phyloP scores from a whole-genome alignment of 2,797 vertebrate species.

The Pachyuromys duprasi region DNA sequence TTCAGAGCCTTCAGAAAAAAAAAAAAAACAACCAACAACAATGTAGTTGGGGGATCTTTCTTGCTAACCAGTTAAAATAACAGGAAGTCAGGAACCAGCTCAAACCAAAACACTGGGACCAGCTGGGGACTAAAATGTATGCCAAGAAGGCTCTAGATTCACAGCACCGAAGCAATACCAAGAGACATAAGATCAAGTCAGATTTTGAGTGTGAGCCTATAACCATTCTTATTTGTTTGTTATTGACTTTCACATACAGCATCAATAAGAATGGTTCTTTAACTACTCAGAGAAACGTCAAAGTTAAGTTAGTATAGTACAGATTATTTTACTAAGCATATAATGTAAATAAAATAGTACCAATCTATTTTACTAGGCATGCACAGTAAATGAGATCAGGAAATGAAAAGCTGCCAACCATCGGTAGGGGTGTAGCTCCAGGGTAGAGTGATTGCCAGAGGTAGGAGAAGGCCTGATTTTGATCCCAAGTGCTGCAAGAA shows the following conservation, averaged over 20 bases:
- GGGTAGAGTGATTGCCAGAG: not conserved
- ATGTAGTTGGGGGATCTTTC: not conserved
- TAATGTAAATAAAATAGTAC: not conserved
- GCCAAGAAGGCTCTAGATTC: not conserved
- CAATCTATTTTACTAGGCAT: too few relatives aligned
- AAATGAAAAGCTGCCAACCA: slow-evolving; percentile 23
- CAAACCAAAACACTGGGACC: slow-evolving; percentile 22
- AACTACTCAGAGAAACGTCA: slow-evolving; percentile 14
- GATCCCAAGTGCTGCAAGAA: not conserved
- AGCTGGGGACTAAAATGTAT: not conserved
- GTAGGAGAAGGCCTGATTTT: not conserved
- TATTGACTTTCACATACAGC: slow-evolving; percentile 24
- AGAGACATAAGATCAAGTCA: slow-evolving; percentile 22
- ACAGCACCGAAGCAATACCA: slow-evolving; percentile 12
- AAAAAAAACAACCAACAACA: not conserved
- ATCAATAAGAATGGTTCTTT: slow-evolving; percentile 27
- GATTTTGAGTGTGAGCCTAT: not conserved
- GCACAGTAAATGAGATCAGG: slow-evolving; percentile 28
- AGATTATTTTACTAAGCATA: slow-evolving; percentile 31
- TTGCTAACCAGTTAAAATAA: slow-evolving; percentile 43
- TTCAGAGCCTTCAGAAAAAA: slow-evolving; percentile 18
- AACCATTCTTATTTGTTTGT: slow-evolving; percentile 3
- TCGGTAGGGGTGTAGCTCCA: not conserved
- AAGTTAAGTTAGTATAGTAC: slow-evolving; percentile 53
- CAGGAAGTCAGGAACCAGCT: not conserved